phyloP scores from a whole-genome alignment of 2,888 invertebrate genomes.

The Eumacrocentrus americanus region DNA sequence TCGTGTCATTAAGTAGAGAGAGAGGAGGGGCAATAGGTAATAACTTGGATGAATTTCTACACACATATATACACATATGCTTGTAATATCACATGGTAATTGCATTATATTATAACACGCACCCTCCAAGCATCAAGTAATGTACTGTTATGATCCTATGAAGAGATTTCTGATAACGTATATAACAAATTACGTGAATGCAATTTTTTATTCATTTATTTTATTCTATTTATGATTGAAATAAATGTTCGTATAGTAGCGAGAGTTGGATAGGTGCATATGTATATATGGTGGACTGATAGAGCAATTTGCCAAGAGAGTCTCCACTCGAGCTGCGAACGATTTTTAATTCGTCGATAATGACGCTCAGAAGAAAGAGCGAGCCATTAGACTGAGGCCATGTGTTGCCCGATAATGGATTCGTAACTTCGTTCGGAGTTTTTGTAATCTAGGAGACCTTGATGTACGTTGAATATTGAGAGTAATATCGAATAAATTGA shows the following conservation, averaged over 20 bases:
- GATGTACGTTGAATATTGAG: not conserved
- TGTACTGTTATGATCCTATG: not conserved
- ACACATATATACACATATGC: not conserved
- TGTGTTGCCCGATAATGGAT: constrained; percentile 23
- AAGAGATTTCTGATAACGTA: not conserved
- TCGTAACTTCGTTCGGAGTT: constrained; percentile 14
- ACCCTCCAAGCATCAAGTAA: not conserved
- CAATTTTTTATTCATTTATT: not conserved
- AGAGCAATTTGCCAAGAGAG: constrained; percentile 10
- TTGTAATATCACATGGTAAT: constrained; percentile 7
- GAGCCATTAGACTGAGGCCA: constrained; percentile 14
- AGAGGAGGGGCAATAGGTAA: too few species aligned
- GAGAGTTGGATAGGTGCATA: not conserved
- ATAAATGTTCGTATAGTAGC: not conserved
- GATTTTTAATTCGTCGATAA: constrained; percentile 29
- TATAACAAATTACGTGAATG: not conserved
- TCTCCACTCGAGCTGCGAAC: not conserved
- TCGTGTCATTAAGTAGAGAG: not conserved
- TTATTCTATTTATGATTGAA: not conserved
- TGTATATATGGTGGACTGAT: not conserved
- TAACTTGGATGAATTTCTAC: constrained; percentile 7
- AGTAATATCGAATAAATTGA: not conserved
- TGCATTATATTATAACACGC: not conserved
- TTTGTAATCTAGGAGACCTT: not conserved
- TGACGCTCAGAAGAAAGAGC: constrained; percentile 5